These are phyloP conservation scores for Oncorhynchus masou DNA, from an alignment of 2,113 vertebrate genomes.

Conservation along the genomic window DNA sequence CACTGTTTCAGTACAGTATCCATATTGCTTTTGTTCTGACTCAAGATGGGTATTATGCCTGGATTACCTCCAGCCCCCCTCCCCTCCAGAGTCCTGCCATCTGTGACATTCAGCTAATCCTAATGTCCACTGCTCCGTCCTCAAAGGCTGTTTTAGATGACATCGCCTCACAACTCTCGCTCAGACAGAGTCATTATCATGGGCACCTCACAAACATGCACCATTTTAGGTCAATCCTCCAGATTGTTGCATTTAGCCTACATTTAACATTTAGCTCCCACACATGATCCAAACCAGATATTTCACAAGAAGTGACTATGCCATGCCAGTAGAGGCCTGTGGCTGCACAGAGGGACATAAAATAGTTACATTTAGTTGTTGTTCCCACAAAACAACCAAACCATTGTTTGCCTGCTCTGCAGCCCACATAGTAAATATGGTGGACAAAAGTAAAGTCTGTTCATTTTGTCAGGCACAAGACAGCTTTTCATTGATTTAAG, in stretches of 20 bases:
- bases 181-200: constrained; percentile 13
- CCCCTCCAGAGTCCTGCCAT: constrained; percentile 47
- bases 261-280: neutral
- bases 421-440: constrained; percentile 4
- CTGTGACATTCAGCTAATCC: constrained; percentile 60
- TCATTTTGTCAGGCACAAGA: neutral
- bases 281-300: neutral
- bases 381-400: constrained; percentile 1
- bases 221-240: neutral
- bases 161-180: constrained; percentile 41
- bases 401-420: neutral
- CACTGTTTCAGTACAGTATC: constrained; percentile 11
- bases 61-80: constrained; percentile 54
- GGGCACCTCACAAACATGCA: neutral
- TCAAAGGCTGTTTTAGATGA: constrained; percentile 41
- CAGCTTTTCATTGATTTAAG: neutral
- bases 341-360: neutral
- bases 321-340: neutral
- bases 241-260: neutral
- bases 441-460: constrained; percentile 2
- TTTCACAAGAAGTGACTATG: too few species aligned
- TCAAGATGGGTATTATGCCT: constrained; percentile 35
- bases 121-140: constrained; percentile 29
- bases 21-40: constrained; percentile 19
- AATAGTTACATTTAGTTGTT: neutral